Base-by-base conservation (phyloP, 2,113 vertebrate genomes). In the Myrmophylax atrothorax region DNA sequence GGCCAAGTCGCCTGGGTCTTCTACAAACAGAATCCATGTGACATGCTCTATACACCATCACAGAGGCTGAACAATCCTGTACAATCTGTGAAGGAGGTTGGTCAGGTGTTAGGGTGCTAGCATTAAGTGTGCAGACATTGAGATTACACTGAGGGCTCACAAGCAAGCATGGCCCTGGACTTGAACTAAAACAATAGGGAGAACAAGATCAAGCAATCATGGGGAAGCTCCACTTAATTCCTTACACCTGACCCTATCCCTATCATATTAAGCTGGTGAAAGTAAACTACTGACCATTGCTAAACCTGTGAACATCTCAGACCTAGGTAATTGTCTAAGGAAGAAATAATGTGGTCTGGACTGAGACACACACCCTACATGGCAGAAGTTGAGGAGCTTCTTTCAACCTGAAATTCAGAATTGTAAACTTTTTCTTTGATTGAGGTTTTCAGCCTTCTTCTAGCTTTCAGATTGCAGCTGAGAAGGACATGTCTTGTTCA, bases 61-160 rank as follows among this genome's bases (percentile, higher is more conserved):
- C 25, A 67, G 40, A 75, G 16, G 20, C 24, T 80, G 28, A 47
- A 23, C 9, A 42, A 46, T 38, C 29, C 29, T 56, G 12, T 52
- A 24, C 3, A 28, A 13, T 52, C 35, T 67, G 17, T 63, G 29
- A 22, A 73, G 18, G 4, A 33, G 2, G 2, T 64, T 38, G 38
- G 8, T 44, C 37, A 58, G 12, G 14, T 26, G 6, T 19, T 2
- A 2, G 16, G 4, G 14, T 75, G 16, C 11, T 70, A 24, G 6
- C 40, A 46, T 10, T 66, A 37, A 37, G 15, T 9, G 9, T 64
- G 14, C 12, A 52, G 38, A 20, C 2, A 70, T 11, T 66, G 42
- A 62, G 31, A 52, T 1, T 63, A 3, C 33, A 46, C 1, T 2
- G n/a, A 7, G 37, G 9, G 8, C 12, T 49, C 33, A 56, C 4